Conservation (phyloP, 2,113 vertebrate genomes). For the Camelus dromedarius region DNA sequence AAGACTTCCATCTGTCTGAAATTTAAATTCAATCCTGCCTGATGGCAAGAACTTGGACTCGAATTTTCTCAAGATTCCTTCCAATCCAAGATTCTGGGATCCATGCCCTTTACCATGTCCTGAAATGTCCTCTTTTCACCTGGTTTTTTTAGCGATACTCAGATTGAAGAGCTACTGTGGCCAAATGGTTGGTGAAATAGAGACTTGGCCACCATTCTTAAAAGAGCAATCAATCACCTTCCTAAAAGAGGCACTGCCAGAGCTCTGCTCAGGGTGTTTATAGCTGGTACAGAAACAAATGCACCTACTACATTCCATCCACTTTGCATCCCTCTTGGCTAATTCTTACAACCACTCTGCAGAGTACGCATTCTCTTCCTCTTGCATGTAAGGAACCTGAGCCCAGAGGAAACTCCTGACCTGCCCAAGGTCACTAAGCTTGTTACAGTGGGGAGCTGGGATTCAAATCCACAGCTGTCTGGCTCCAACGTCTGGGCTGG, state of each 20-base stretch:
- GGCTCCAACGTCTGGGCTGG: neutral
- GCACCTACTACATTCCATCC: neutral
- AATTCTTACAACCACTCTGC: neutral
- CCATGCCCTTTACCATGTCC: neutral
- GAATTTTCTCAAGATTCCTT: constrained; percentile 49
- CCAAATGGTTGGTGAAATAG: neutral
- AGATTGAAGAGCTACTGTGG: neutral
- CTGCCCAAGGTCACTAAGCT: neutral
- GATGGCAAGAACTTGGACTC: constrained; percentile 7
- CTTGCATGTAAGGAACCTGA: neutral
- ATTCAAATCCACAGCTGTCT: neutral
- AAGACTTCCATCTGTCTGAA: constrained; percentile 42
- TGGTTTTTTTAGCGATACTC: neutral
- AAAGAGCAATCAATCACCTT: neutral
- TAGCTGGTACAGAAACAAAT: neutral
- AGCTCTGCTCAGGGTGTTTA: neutral
- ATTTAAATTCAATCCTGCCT: constrained; percentile 38
- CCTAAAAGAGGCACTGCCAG: neutral
- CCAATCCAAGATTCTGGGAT: constrained; percentile 26
- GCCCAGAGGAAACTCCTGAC: neutral
- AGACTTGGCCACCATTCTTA: neutral
- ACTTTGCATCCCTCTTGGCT: neutral
- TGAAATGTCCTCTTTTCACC: constrained; percentile 26
- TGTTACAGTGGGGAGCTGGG: neutral
- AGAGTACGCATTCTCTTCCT: neutral